phyloP scores from a whole-genome alignment of 2,888 invertebrate genomes.

The Oxytorus armatus region DNA sequence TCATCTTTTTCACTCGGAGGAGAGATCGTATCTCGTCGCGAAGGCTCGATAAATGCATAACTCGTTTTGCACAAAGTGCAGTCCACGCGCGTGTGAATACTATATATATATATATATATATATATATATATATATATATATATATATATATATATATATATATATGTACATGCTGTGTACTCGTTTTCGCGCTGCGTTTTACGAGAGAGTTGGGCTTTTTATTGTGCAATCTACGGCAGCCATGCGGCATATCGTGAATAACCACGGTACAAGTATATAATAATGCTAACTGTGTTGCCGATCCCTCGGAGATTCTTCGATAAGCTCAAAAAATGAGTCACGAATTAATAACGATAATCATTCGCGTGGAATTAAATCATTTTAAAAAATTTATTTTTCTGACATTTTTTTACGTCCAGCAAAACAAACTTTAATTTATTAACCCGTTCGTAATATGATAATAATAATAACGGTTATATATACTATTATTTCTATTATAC shows the following conservation, averaged over 20 bases:
- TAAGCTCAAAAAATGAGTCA: background rate
- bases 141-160: constrained; percentile 2
- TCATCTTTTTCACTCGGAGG: constrained; percentile 16
- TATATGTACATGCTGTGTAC: constrained; percentile 1
- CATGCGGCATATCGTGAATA: background rate
- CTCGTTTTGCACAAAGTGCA: constrained; percentile 41
- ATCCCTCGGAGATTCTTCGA: background rate
- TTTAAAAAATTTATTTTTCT: too few relatives aligned
- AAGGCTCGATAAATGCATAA: constrained; percentile 49
- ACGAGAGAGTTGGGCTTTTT: constrained; percentile 51
- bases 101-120: too few relatives aligned
- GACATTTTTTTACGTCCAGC: too few relatives aligned
- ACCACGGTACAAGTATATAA: background rate
- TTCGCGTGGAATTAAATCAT: background rate
- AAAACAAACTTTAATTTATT: too few relatives aligned
- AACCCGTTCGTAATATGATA: too few relatives aligned
- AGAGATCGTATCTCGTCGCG: constrained; percentile 36
- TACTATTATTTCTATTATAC: too few relatives aligned
- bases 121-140: background rate
- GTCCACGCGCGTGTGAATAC: constrained; percentile 35
- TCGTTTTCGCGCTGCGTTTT: constrained; percentile 56
- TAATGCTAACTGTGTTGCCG: background rate
- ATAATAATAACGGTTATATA: too few relatives aligned
- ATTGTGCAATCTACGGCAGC: constrained; percentile 17
- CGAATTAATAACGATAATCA: background rate